Base-by-base conservation (phyloP, 2,113 vertebrate genomes). In the Hoplias malabaricus region DNA sequence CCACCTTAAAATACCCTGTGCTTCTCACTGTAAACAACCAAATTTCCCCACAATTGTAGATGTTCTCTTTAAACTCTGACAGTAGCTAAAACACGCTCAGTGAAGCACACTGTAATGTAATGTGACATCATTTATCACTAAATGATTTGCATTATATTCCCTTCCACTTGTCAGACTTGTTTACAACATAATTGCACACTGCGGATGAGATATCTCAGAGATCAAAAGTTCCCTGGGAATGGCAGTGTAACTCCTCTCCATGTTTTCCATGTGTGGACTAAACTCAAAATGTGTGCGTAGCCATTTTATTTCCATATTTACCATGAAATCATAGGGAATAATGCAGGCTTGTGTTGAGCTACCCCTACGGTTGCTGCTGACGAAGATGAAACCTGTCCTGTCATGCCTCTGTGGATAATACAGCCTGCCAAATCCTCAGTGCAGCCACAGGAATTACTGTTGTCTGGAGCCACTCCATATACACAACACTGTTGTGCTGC, bases 381-480 rank as follows among this genome's bases (percentile, higher is more conserved):
- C 75, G 56, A 12, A 54, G 34, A 66, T 19, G 42, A 75, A 82
- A 80, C 85, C 72, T 87, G 87, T 84, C 70, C 62, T 29, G 53
- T 87, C 87, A 85, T 83, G 89, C 83, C 86, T 81, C 34, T 82
- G 50, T 78, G 80, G 69, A 75, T 81, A 76, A 75, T 70, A 19
- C 78, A 77, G 82, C 83, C 82, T 84, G 80, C 81, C 75, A 85
- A 90, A 82, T 81, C 75, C 82, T 66, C 27, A 50, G 48, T n/a
- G 54, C 71, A 77, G 70, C 63, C 80, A 75, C 61, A 56, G 33
- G 77, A 63, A 85, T 80, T 80, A 77, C 61, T 74, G 65, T 33
- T 76, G 69, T 85, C 78, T 61, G 36, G 68, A 48, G 80, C 75
- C 61, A 46, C 23, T 50, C 59, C 27, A 63, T 23, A 63, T 12